phyloP scores from a whole-genome alignment of 2,113 vertebrate genomes.

The Romanogobio albipinnatus region DNA sequence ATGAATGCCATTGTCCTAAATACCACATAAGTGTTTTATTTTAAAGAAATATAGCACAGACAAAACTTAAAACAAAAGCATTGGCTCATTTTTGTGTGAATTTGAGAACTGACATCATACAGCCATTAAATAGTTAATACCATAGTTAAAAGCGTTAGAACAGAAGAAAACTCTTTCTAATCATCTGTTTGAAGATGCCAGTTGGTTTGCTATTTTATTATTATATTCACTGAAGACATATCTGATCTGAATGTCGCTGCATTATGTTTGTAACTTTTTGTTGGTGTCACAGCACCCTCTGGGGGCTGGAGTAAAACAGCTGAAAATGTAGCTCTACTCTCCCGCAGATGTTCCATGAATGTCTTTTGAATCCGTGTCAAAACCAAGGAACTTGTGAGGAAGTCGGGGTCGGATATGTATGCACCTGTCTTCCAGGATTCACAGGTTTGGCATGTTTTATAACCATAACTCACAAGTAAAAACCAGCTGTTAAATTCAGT shows the following conservation, averaged over 20 bases:
- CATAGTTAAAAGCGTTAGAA: not conserved
- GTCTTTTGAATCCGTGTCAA: conserved; percentile 92
- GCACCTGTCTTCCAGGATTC: conserved; percentile 82
- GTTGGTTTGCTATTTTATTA: not conserved
- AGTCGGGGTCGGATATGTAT: conserved; percentile 89
- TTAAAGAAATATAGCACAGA: not conserved
- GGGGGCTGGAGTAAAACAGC: not conserved
- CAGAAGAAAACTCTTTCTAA: not conserved
- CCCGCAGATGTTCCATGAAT: conserved; percentile 92
- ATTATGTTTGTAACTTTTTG: not conserved
- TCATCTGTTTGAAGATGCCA: not conserved
- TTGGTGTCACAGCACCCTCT: conserved; percentile 7
- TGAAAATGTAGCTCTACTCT: not conserved
- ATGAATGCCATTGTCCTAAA: not conserved
- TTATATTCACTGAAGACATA: too few relatives aligned
- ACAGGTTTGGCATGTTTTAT: conserved; percentile 69
- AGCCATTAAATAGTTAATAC: not conserved
- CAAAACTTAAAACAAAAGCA: not conserved
- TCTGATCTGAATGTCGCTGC: too few relatives aligned
- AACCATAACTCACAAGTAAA: not conserved
- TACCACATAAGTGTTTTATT: not conserved
- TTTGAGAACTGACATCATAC: not conserved
- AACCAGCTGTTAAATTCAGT: not conserved
- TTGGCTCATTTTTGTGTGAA: not conserved
- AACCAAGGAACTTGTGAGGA: conserved; percentile 94